Conservation (phyloP, 2,797 vertebrate species). For the Chaenodraco wilsoni region DNA sequence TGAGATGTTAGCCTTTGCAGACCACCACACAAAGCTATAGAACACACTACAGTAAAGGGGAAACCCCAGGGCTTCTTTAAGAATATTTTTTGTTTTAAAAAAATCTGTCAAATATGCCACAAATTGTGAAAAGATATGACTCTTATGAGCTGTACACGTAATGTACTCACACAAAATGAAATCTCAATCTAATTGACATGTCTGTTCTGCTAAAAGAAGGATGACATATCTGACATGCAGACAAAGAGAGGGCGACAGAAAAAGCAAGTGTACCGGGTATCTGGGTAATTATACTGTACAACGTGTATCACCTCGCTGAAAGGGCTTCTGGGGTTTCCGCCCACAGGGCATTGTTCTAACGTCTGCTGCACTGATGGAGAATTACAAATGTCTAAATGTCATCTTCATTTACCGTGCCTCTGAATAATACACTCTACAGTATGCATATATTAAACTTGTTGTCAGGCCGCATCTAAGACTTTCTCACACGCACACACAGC, state of each 20-base stretch:
- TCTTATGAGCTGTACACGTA: background rate
- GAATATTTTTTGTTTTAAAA: no score
- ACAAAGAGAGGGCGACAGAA: constrained; percentile 2
- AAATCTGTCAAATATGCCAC: no score
- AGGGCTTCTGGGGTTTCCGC: constrained; percentile 60
- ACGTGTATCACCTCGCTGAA: constrained; percentile 52
- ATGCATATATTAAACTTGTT: constrained; percentile 50
- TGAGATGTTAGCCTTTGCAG: no score
- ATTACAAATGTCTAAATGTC: constrained; percentile 66
- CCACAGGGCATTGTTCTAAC: constrained; percentile 62
- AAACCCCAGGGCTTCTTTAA: no score
- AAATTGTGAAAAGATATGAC: background rate
- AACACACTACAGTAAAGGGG: no score
- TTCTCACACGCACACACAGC: constrained; percentile 14
- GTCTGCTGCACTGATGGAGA: constrained; percentile 41
- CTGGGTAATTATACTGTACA: constrained; percentile 67
- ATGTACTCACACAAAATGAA: constrained; percentile 7
- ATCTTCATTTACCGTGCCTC: constrained; percentile 64
- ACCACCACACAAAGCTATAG: no score
- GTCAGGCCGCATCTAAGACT: constrained; percentile 30
- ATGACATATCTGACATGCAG: constrained; percentile 49
- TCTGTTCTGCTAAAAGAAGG: constrained; percentile 59
- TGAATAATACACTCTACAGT: constrained; percentile 61
- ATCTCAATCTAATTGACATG: constrained; percentile 58
- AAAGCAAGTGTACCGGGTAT: constrained; percentile 17